Percentiles rank a stretch among this genome's conserved stretches.
phyloP scores from a whole-genome alignment of 2,888 invertebrate species.

The Augiades crinisus region DNA sequence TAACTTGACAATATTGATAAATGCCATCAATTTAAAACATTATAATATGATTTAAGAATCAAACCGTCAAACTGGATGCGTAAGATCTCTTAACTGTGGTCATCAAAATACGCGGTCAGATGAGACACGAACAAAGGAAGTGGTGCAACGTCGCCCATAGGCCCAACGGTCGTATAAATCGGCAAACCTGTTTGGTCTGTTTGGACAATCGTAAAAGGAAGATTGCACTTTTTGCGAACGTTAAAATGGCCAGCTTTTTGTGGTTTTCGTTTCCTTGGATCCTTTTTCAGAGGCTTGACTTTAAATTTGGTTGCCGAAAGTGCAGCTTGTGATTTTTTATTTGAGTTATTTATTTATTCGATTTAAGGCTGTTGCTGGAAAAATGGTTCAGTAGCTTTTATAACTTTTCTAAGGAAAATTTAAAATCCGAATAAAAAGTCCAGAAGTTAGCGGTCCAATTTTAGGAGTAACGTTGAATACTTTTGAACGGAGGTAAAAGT shows the following conservation, averaged over 20 bases:
- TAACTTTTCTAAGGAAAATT: no score
- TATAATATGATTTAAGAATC: no score
- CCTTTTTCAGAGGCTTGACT: not conserved
- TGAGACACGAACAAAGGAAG: conserved; percentile 3
- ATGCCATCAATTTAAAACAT: no score
- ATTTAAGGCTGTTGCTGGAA: no score
- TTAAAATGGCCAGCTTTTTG: conserved; percentile 11
- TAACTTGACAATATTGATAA: no score
- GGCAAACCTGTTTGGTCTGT: conserved; percentile 18
- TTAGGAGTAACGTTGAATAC: no score
- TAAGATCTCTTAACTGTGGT: conserved; percentile 1
- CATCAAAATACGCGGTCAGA: conserved; percentile 1
- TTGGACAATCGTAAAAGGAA: conserved; percentile 12
- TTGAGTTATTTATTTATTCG: no score
- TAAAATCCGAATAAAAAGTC: no score
- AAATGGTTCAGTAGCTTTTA: no score
- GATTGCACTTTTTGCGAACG: conserved; percentile 16
- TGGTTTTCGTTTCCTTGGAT: conserved; percentile 12
- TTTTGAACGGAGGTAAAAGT: no score
- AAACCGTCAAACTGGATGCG: not conserved
- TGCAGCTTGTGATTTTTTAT: not conserved
- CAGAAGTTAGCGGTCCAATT: no score
- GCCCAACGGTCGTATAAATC: conserved; percentile 12
- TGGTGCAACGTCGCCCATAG: conserved; percentile 2
- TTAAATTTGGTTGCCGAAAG: not conserved